Percentiles rank a stretch among this genome's conserved stretches.
Evolutionary conservation across 2,888 invertebrate genomes (phyloP).

Genomic region (Saturnia japonica): DNA sequence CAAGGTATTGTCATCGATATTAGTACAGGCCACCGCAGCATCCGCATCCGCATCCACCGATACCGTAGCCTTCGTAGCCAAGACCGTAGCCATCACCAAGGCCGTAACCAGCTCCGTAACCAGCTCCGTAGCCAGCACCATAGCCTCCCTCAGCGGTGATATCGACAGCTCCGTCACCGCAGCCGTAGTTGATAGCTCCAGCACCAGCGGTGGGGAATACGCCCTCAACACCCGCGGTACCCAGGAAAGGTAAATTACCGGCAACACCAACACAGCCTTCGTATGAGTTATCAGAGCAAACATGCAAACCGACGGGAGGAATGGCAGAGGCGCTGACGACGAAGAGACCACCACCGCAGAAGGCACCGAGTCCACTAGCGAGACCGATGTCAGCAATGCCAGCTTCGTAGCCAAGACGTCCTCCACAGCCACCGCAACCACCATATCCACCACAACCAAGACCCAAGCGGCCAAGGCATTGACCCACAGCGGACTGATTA

Average conservation of each 20-base stretch:
- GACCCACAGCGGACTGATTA: slow-evolving; percentile 32
- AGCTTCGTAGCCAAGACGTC: slow-evolving; percentile 16
- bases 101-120: slow-evolving; percentile 25
- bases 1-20: not conserved
- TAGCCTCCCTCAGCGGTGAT: slow-evolving; percentile 35
- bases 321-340: slow-evolving; percentile 48
- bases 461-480: slow-evolving; percentile 31
- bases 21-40: slow-evolving; percentile 17
- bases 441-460: slow-evolving; percentile 23
- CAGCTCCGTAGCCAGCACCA: slow-evolving; percentile 24
- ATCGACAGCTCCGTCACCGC: slow-evolving; percentile 45
- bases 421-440: slow-evolving; percentile 18
- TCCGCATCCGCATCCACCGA: slow-evolving; percentile 26
- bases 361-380: slow-evolving; percentile 38
- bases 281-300: slow-evolving; percentile 52
- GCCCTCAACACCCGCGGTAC: slow-evolving; percentile 52
- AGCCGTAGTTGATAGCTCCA: slow-evolving; percentile 50
- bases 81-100: slow-evolving; percentile 17
- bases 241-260: slow-evolving; percentile 56
- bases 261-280: slow-evolving; percentile 48
- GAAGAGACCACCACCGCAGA: slow-evolving; percentile 50
- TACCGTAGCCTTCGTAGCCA: slow-evolving; percentile 20
- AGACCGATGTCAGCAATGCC: slow-evolving; percentile 21
- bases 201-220: slow-evolving; percentile 48
- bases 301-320: slow-evolving; percentile 49